Percentiles rank a stretch among this genome's conserved stretches.
Evolutionary conservation across 2,888 invertebrate genomes (phyloP).

Genomic region (Harmothoe impar): DNA sequence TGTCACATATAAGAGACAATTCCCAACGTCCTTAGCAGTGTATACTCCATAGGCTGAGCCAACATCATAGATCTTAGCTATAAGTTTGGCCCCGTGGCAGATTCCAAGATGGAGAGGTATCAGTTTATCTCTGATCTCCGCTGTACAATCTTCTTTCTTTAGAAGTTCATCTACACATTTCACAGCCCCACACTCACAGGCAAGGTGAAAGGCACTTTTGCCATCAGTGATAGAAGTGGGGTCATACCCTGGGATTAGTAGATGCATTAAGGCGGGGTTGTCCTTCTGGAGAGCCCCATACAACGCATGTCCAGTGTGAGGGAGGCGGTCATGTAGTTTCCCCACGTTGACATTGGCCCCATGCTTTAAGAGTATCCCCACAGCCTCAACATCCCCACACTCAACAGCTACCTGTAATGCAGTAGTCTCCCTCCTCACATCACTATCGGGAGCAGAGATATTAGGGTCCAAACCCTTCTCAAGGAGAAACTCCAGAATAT

Average conservation of each 20-base stretch:
- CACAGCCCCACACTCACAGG: neutral
- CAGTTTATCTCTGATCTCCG: neutral
- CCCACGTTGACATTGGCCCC: neutral
- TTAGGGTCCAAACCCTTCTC: neutral
- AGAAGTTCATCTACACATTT: neutral
- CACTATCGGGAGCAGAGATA: neutral
- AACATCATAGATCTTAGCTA: neutral
- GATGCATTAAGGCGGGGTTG: neutral
- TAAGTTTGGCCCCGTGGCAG: neutral
- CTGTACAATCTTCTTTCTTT: neutral
- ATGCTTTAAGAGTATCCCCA: neutral
- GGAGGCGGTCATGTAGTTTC: neutral
- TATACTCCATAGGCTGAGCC: neutral
- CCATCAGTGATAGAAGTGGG: neutral
- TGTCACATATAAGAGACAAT: neutral
- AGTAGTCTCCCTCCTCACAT: neutral
- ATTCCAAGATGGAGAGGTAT: neutral
- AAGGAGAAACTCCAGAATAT: neutral
- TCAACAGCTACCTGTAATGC: slow-evolving; percentile 6
- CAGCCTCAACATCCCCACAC: neutral
- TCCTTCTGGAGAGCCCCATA: neutral
- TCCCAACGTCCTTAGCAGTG: neutral
- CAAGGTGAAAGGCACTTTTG: neutral
- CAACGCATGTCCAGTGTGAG: neutral
- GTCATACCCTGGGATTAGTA: neutral